phyloP scores from a whole-genome alignment of 2,797 vertebrate genomes.

The Dicrostonyx torquatus region DNA sequence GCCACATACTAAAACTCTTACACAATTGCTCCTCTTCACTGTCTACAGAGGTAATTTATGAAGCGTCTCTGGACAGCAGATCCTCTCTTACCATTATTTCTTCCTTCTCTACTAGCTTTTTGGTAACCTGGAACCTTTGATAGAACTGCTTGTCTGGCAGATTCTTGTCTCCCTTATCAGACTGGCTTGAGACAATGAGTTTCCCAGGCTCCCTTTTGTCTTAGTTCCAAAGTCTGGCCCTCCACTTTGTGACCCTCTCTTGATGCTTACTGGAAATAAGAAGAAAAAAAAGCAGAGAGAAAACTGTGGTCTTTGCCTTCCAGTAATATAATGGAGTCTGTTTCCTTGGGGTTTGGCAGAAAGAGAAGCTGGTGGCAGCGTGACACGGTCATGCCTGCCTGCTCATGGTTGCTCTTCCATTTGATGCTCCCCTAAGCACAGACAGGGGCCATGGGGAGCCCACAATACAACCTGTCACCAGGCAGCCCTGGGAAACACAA shows the following conservation, averaged over 20 bases:
- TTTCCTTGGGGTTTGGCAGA: conserved; percentile 71
- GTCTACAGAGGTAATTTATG: not conserved
- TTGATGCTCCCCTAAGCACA: not conserved
- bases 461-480: conserved; percentile 73
- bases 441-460: not conserved
- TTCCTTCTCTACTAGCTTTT: not conserved
- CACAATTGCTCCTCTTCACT: not conserved
- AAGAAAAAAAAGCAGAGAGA: not conserved
- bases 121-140: not conserved
- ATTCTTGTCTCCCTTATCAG: not conserved
- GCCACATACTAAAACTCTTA: not conserved
- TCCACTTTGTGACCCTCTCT: conserved; percentile 45
- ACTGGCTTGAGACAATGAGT: not conserved
- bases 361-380: conserved; percentile 41
- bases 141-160: not conserved
- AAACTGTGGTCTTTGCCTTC: conserved; percentile 72
- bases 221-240: conserved; percentile 7
- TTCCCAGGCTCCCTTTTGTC: conserved; percentile 44
- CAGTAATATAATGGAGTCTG: conserved; percentile 63
- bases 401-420: not conserved
- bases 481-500: conserved; percentile 81
- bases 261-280: conserved; percentile 74
- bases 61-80: not conserved
- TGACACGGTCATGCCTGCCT: conserved; percentile 64
- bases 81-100: not conserved